Evolutionary conservation across 2,888 invertebrate species (phyloP), one percentile per base, ranked within the genome.

Genomic region (Balanococcus diminutus): DNA sequence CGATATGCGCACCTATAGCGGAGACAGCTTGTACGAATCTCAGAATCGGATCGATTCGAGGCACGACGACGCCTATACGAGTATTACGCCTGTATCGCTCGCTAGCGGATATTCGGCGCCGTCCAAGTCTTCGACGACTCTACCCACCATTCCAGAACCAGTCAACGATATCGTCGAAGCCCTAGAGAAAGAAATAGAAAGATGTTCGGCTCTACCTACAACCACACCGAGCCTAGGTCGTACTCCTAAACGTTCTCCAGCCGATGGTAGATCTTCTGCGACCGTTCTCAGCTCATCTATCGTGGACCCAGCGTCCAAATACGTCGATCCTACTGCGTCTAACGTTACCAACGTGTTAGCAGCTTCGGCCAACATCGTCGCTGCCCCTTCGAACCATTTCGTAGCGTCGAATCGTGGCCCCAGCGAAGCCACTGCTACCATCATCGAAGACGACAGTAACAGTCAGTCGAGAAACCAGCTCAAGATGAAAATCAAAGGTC

Each of bases 401-500:
- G 31, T n/a, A 46, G 19, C 46, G 31, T n/a, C 46, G 46, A 28
- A 16, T 28, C 25, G 9, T 19, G 32, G n/a, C 39, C 6, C 32
- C 19, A 16, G 32, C 31, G 28, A 67, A 79, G 75, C 75, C 1
- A 79, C 75, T 1, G 75, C 75, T 19, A 79, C 75, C 16, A 79
- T 79, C 1, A 79, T 79, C 32, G 75, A 79, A 79, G 75, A 79
- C 36, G 75, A 79, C 9, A 36, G 28, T 22, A 96, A 96, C 22
- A 8, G 56, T 11, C 56, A 56, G 90, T 94, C 96, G 0, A 92
- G 96, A 39, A 96, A 96, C 90, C 96, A 96, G 89, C 91, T 97
- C 4, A 96, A 96, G 89, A 94, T 97, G 0, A 97, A 97, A 90
- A 96, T 96, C 87, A 96, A 97, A 90, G 96, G 96, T 2, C 96